Conservation (phyloP, 2,888 invertebrate species). For the Steromphala cineraria region DNA sequence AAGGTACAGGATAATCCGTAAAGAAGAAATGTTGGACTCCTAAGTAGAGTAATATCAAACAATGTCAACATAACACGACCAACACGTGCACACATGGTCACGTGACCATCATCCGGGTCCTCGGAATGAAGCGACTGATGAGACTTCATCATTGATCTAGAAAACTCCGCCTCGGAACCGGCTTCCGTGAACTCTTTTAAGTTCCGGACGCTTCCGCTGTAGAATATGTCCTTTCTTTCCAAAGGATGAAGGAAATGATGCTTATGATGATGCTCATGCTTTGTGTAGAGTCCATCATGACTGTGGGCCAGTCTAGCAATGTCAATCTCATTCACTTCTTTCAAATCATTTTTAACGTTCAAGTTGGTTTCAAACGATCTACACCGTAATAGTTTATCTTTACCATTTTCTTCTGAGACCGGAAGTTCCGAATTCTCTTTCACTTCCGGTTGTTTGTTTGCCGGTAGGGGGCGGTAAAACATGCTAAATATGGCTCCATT, state of each 20-base stretch:
- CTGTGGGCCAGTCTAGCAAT: constrained; percentile 45
- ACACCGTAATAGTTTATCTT: neutral
- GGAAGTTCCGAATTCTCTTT: neutral
- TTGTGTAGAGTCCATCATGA: constrained; percentile 35
- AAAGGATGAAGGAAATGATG: constrained; percentile 79
- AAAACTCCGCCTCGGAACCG: constrained; percentile 67
- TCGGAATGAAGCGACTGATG: neutral
- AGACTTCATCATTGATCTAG: neutral
- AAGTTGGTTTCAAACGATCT: neutral
- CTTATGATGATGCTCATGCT: neutral
- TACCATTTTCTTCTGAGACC: neutral
- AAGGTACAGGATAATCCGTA: constrained; percentile 68
- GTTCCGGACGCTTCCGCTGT: constrained; percentile 94
- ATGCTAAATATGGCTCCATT: constrained; percentile 86
- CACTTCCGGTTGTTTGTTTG: neutral
- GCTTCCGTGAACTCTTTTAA: constrained; percentile 93
- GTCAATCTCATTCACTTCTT: neutral
- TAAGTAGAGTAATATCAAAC: constrained; percentile 89
- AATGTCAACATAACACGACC: constrained; percentile 70
- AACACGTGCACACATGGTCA: neutral
- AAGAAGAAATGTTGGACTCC: constrained; percentile 86
- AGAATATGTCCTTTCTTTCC: constrained; percentile 96
- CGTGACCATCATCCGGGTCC: neutral
- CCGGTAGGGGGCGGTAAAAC: constrained; percentile 86
- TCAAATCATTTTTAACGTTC: neutral